Evolutionary conservation across 1,140 invertebrate genomes (phyloP).

Genomic region (Armadillidium nasatum): DNA sequence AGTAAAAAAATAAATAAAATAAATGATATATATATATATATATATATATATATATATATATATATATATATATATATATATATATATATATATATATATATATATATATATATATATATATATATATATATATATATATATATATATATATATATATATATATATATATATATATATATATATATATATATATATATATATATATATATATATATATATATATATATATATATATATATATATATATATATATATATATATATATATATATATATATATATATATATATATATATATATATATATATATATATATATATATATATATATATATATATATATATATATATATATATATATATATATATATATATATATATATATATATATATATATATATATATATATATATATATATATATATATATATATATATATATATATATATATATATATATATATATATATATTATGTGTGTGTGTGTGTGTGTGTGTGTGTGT

Average conservation of each 20-base stretch:
- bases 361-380: too few relatives aligned
- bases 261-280: constrained; percentile 9
- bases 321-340: not conserved
- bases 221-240: constrained; percentile 5
- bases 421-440: not conserved
- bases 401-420: not conserved
- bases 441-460: too few relatives aligned
- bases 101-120: not conserved
- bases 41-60: constrained; percentile 15
- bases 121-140: constrained; percentile 9
- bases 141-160: constrained; percentile 9
- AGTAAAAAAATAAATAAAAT: too few relatives aligned
- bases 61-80: constrained; percentile 6
- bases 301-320: constrained; percentile 2
- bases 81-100: not conserved
- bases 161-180: constrained; percentile 1
- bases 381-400: not conserved
- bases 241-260: constrained; percentile 2
- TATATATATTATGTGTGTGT: too few relatives aligned
- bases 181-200: not conserved
- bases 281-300: constrained; percentile 10
- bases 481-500: too few relatives aligned
- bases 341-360: too few relatives aligned
- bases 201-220: not conserved
- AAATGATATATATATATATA: too few relatives aligned